Conservation (phyloP, 2,888 invertebrate genomes). For the Melanargia galathea region DNA sequence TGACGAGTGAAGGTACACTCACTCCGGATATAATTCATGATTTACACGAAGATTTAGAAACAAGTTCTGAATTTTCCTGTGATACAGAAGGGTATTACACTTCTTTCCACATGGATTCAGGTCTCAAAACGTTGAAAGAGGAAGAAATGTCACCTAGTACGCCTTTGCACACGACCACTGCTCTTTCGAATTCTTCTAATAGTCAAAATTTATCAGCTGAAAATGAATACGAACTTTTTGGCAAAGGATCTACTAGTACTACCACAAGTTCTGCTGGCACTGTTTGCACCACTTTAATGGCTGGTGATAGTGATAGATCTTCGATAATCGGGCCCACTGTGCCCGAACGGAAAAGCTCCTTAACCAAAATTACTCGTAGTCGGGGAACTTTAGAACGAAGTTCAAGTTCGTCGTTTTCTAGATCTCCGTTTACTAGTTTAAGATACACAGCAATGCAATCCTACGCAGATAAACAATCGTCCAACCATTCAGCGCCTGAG, state of each 20-base stretch:
- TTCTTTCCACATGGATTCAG: constrained; percentile 98
- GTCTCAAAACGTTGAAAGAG: constrained; percentile 92
- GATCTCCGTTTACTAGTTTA: constrained; percentile 69
- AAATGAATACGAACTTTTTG: constrained; percentile 94
- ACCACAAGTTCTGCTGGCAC: constrained; percentile 95
- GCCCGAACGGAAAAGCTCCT: constrained; percentile 91
- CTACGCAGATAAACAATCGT: constrained; percentile 62
- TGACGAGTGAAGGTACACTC: constrained; percentile 92
- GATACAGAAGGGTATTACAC: constrained; percentile 99
- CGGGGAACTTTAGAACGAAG: constrained; percentile 81
- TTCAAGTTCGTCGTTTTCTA: constrained; percentile 66
- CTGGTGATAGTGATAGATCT: constrained; percentile 85
- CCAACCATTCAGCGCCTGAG: constrained; percentile 69
- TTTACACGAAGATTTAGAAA: constrained; percentile 91
- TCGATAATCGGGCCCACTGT: constrained; percentile 87
- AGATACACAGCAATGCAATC: constrained; percentile 65
- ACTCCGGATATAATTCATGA: constrained; percentile 92
- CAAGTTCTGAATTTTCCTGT: constrained; percentile 95
- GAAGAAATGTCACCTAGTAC: constrained; percentile 84
- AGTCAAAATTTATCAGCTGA: constrained; percentile 89
- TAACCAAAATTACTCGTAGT: constrained; percentile 82
- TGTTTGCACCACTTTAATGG: constrained; percentile 91
- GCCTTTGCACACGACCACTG: constrained; percentile 87
- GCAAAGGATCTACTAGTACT: constrained; percentile 95
- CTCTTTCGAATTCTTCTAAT: constrained; percentile 86